Percentiles rank a stretch among this genome's conserved stretches.
Evolutionary conservation across 2,113 vertebrate species (phyloP).

Genomic region (Carassius auratus): DNA sequence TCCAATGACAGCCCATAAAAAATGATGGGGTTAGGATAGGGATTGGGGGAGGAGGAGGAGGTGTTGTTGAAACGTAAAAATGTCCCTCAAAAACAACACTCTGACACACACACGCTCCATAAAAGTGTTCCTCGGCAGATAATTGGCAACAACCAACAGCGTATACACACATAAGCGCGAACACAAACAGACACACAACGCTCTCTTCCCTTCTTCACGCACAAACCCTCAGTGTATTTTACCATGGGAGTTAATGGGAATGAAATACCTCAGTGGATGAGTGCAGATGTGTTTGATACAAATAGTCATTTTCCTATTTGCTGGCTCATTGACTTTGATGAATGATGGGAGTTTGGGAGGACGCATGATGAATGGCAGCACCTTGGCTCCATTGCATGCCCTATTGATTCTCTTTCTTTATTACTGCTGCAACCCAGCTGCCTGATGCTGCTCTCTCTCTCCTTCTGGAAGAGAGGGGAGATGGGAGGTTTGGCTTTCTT

Average conservation of each 20-base stretch:
- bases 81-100: slow-evolving; percentile 73
- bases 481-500: slow-evolving; percentile 34
- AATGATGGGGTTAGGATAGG: slow-evolving; percentile 63
- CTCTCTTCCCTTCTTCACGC: slow-evolving; percentile 78
- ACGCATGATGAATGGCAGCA: slow-evolving; percentile 99
- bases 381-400: slow-evolving; percentile 99
- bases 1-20: slow-evolving; percentile 70
- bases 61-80: slow-evolving; percentile 70
- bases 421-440: slow-evolving; percentile 94
- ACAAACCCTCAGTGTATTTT: slow-evolving; percentile 82
- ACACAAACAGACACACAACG: slow-evolving; percentile 61
- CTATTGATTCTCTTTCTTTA: slow-evolving; percentile 99
- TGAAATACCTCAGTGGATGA: slow-evolving; percentile 99
- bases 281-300: slow-evolving; percentile 99
- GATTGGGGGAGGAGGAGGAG: slow-evolving; percentile 53
- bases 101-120: slow-evolving; percentile 61
- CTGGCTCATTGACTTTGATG: slow-evolving; percentile 99
- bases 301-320: slow-evolving; percentile 99
- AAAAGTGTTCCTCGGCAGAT: slow-evolving; percentile 82
- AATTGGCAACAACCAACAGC: slow-evolving; percentile 83
- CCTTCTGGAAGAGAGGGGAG: slow-evolving; percentile 16
- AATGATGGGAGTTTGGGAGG: slow-evolving; percentile 99
- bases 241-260: slow-evolving; percentile 99
- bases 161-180: slow-evolving; percentile 63
- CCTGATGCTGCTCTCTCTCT: slow-evolving; percentile 68